phyloP scores from a whole-genome alignment of 1,140 invertebrate species.

The Hycleus cichorii region DNA sequence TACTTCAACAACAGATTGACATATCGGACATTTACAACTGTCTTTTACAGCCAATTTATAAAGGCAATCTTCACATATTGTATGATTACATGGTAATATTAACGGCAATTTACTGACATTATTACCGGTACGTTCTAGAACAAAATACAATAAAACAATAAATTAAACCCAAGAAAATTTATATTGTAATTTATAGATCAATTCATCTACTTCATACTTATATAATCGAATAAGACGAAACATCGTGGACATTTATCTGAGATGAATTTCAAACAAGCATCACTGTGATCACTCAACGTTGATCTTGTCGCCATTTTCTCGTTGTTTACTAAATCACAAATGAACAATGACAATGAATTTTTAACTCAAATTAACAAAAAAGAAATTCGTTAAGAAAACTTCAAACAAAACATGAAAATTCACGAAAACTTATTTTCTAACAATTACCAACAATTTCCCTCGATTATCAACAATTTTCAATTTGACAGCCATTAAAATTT shows the following conservation, averaged over 20 bases:
- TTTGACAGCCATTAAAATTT: too few relatives aligned
- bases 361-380: too few relatives aligned
- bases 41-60: conserved; percentile 1
- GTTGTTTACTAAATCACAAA: too few relatives aligned
- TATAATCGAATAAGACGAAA: not conserved
- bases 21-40: conserved; percentile 18
- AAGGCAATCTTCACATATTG: conserved; percentile 38
- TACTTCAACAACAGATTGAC: conserved; percentile 8
- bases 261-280: not conserved
- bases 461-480: too few relatives aligned
- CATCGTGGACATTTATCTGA: conserved; percentile 5
- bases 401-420: too few relatives aligned
- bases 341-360: too few relatives aligned
- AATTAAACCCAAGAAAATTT: too few relatives aligned
- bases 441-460: too few relatives aligned
- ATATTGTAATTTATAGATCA: too few relatives aligned
- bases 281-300: not conserved
- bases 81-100: conserved; percentile 41
- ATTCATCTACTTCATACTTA: not conserved
- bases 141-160: conserved; percentile 21
- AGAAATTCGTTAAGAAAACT: too few relatives aligned
- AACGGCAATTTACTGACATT: conserved; percentile 29
- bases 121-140: not conserved
- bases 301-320: too few relatives aligned
- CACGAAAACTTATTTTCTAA: too few relatives aligned